Evolutionary conservation across 2,888 invertebrate species (phyloP).

Genomic region (Unio delphinus): DNA sequence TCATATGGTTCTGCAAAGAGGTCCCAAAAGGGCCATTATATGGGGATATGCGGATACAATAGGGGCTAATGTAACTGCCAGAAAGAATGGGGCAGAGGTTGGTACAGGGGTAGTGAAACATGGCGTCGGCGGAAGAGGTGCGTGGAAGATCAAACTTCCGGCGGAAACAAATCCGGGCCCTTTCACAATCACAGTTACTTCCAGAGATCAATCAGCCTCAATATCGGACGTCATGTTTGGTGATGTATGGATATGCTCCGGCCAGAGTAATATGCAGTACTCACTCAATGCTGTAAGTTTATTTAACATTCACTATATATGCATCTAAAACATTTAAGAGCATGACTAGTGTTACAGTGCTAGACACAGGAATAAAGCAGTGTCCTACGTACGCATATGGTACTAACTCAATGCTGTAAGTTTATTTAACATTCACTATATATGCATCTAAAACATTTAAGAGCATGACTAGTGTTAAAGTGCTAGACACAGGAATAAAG

Average conservation of each 20-base stretch:
- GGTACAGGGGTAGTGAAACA: not conserved
- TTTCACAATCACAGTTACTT: conserved; percentile 39
- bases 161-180: conserved; percentile 37
- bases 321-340: no score
- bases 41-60: conserved; percentile 35
- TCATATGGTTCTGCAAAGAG: conserved; percentile 46
- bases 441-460: no score
- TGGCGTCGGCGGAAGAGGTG: conserved; percentile 8
- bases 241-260: conserved; percentile 70
- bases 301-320: not conserved
- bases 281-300: conserved; percentile 29
- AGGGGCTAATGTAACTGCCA: conserved; percentile 21
- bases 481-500: no score
- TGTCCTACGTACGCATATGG: no score
- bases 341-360: no score
- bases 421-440: no score
- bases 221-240: conserved; percentile 65
- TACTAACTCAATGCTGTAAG: no score
- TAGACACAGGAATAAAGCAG: no score
- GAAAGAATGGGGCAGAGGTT: conserved; percentile 10
- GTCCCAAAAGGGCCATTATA: conserved; percentile 35
- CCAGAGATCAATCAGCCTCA: conserved; percentile 34
- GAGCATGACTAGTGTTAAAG: no score
- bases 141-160: conserved; percentile 45
- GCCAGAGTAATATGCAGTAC: conserved; percentile 67